A percentile compares a stretch with the other conserved stretches of the same genome.
phyloP scores from a whole-genome alignment of 2,113 vertebrate genomes.

The Mesitornis unicolor region DNA sequence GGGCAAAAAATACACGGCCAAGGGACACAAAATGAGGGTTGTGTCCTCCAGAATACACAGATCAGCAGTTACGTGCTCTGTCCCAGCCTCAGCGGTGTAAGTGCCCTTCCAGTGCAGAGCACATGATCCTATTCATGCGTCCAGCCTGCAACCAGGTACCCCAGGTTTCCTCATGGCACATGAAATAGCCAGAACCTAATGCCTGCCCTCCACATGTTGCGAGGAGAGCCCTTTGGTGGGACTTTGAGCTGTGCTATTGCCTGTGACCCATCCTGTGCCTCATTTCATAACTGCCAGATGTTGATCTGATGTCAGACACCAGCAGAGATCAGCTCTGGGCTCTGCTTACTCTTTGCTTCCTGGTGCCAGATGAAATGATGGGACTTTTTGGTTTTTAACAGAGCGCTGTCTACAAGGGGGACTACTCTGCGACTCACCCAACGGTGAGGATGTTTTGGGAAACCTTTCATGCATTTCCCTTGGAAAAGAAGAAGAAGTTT shows the following conservation, averaged over 20 bases:
- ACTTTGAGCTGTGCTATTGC: background rate
- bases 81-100: background rate
- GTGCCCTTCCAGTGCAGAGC: background rate
- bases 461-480: slow-evolving; percentile 92
- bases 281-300: background rate
- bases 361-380: background rate
- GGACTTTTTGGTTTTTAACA: slow-evolving; percentile 40
- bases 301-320: background rate
- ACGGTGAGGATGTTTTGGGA: slow-evolving; percentile 96
- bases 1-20: background rate
- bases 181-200: background rate
- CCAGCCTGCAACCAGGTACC: background rate
- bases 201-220: background rate
- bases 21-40: background rate
- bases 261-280: background rate
- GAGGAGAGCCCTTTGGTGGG: background rate
- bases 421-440: slow-evolving; percentile 88
- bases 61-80: background rate
- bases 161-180: background rate
- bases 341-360: background rate
- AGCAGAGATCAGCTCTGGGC: background rate
- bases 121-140: rapidly evolving
- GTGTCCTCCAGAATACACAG: background rate
- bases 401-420: slow-evolving; percentile 91
- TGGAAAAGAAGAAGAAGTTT: slow-evolving; percentile 97